Base-by-base conservation (phyloP, 2,888 invertebrate genomes). In the Sarcophaga subvicina region DNA sequence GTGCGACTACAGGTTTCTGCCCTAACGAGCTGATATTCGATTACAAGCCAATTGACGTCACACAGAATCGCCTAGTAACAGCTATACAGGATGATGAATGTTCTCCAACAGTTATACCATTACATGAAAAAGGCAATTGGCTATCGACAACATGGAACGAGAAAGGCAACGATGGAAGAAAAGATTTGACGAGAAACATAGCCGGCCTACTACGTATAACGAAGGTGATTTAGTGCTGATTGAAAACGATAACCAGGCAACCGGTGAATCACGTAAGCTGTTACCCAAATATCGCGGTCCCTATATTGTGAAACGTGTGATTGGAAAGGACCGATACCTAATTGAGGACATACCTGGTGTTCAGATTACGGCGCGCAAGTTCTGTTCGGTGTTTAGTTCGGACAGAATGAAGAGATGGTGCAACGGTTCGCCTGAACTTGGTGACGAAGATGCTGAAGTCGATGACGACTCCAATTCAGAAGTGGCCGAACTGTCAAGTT, bases 381-480 rank as follows among this genome's bases (percentile, higher is more conserved):
- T 81, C 69, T 14, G 64, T 22, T 81, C 75, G 4, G 75, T 81
- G 17, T 81, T 59, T 37, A 47, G 69, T 14, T 83, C 87, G n/a
- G 84, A 86, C 63, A 89, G 85, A 75, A 82, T 85, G 25, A 87
- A 88, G 67, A 85, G 79, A 3, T 89, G 84, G 84, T 84, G 81
- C 22, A 8, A 17, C 8, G 64, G 10, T 45, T 66, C 63, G 6
- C 75, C 75, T 14, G 54, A 75, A 75, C 12, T 64, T 14, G 47
- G 49, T 62, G 54, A 54, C 17, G 14, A 54, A 17, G 17, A 54
- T 11, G 62, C 1, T 3, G 14, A 54, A 54, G 54, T 54, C 54
- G 54, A 54, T 17, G 54, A 54, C 54, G 17, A 54, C 49, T 49
- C 4, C 12, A 49, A 49, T 54, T 17, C 54, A 54, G 14, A 5